Evolutionary conservation across 2,888 invertebrate species (phyloP).

Genomic region (Lasius fuliginosus): DNA sequence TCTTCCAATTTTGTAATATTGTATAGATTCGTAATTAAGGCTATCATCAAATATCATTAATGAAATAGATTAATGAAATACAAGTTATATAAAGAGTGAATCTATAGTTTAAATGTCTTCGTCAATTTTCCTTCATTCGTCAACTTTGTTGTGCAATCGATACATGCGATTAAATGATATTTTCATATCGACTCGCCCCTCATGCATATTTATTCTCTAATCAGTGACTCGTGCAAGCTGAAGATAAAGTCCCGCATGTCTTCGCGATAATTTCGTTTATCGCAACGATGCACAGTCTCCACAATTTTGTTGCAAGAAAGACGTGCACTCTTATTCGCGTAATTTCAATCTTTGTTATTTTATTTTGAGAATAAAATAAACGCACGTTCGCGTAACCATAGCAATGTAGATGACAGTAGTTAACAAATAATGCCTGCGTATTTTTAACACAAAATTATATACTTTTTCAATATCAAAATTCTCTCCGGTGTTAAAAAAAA

Average conservation of each 20-base stretch:
- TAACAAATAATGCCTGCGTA: not conserved
- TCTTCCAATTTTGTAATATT: not conserved
- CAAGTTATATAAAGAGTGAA: conserved; percentile 10
- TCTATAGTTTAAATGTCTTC: not conserved
- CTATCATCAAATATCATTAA: not conserved
- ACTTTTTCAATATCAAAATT: not conserved
- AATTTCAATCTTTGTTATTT: conserved; percentile 15
- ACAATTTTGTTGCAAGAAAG: conserved; percentile 10
- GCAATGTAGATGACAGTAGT: not conserved
- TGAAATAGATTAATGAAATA: not conserved
- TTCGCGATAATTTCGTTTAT: conserved; percentile 30
- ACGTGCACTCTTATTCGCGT: not conserved
- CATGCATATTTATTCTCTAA: conserved; percentile 36
- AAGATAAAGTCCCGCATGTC: conserved; percentile 38
- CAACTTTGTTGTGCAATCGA: conserved; percentile 20
- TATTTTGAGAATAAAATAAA: not conserved
- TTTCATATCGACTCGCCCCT: conserved; percentile 18
- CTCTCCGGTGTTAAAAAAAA: not conserved
- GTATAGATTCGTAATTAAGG: not conserved
- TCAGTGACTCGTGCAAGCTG: conserved; percentile 14
- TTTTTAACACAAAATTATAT: not conserved
- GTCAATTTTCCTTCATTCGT: not conserved
- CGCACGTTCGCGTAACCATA: not conserved
- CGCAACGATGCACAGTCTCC: not conserved
- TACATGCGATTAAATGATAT: conserved; percentile 26